Evolutionary conservation across 2,797 vertebrate species (phyloP), one percentile per base, ranked within the genome.

Genomic region (Sebastes ruberrimus): DNA sequence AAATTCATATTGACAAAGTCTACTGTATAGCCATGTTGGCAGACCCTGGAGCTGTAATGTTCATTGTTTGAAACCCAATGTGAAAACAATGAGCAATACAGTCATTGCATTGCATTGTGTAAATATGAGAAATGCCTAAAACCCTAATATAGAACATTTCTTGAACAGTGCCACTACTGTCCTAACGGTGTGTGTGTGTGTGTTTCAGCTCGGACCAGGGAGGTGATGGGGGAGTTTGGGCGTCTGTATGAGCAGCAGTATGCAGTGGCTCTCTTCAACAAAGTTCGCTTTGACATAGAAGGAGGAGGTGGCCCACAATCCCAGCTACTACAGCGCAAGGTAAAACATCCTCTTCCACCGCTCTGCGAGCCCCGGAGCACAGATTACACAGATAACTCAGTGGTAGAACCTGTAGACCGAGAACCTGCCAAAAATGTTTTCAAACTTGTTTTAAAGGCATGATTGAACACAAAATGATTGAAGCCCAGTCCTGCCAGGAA

Each of bases 251-350:
- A 94, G 89, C 96, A 97, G 89, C 98, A 99, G 89, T 98, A 97
- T 2, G 96, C 96, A 0, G 96, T 99, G 0, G 97, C 97, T 1
- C 97, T 99, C 75, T 98, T 99, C 92, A 98, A 96, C 92, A 98
- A 96, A 23, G 94, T 98, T 79, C 97, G 97, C 55, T 97, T 97
- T 68, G 98, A 99, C 87, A 93, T 99, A 0, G 98, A 99, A 89
- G 98, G 96, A 64, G 94, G 96, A 0, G 97, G 96, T 0, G 92
- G 94, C 1, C 97, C 96, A 0, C 97, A 99, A 81, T 76, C 97
- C 0, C 98, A 99, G 93, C 96, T 99, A 3, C 95, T 99, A 0
- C 97, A 97, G 85, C 96, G 98, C 63, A 98, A 98, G 97, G 98
- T 97, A 95, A 94, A 86, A 49, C 49, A 22, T 14, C 38, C 4